Evolutionary conservation across 92 coral and sea anemone species (phyloP), one percentile per base, ranked within the genome.

Genomic region (Phenganax marumi): DNA sequence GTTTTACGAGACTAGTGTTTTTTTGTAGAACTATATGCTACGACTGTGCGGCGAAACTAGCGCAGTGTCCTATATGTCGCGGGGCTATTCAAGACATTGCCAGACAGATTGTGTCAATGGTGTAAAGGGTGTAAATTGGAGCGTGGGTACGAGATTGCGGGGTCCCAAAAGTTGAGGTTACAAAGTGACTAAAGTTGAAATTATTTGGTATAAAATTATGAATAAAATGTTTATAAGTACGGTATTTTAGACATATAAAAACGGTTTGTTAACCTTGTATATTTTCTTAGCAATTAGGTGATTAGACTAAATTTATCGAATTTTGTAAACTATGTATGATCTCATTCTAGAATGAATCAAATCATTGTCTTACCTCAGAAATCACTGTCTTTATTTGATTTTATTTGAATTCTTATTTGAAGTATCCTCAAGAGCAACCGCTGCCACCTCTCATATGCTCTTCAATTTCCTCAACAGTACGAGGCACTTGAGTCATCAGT

Each of bases 401-500:
- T 60, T 9, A 52, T 16, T 24, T 10, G 21, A 24, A 60, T 12
- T 21, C 72, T 33, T 49, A 19, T 24, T 66, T 49, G 49, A 47
- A 66, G 72, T 49, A 66, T 62, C 47, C 16, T 78, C 19, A 46
- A 3, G 72, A 78, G 69, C 73, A 78, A 26, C 46, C n/a, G 72
- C 6, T 19, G 10, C 68, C 57, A 16, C 73, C 83, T 13, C 90
- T 91, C 97, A 96, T 96, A 69, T 91, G 86, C 8, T 92, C 88
- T 89, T 96, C 99, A 78, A 96, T 96, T 85, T 96, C 99, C 51
- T 88, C 88, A 76, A 89, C 95, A 48, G 99, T 96, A 25, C 99
- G 97, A 13, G 99, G 99, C 3, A 96, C 99, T 33, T 87, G 81
- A n/a, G 99, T 92, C 99, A 96, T 91, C 63, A 96, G 85, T 70